Evolutionary conservation across 1,140 invertebrate genomes (phyloP).

Genomic region (Hypothenemus hampei): DNA sequence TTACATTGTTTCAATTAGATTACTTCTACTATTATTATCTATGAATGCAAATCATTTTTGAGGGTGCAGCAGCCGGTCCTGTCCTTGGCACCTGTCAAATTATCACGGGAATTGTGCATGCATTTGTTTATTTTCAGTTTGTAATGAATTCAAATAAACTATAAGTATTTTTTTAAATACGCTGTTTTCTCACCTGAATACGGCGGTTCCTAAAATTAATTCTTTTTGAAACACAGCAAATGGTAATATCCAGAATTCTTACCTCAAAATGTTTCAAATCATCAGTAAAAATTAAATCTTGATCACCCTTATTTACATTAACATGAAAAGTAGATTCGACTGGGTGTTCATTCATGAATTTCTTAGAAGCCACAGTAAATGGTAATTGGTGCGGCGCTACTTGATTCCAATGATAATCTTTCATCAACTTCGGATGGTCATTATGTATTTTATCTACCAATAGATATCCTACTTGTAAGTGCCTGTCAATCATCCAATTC

Average conservation of each 20-base stretch:
- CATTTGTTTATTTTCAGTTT: too few relatives aligned
- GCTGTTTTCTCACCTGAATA: not conserved
- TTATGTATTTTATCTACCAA: constrained; percentile 92
- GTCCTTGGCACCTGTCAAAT: too few relatives aligned
- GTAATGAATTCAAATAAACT: not conserved
- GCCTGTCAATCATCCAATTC: constrained; percentile 83
- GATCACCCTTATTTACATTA: constrained; percentile 41
- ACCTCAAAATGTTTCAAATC: constrained; percentile 4
- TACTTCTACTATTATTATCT: too few relatives aligned
- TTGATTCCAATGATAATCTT: constrained; percentile 84
- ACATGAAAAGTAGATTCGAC: constrained; percentile 75
- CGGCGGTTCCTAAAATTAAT: not conserved
- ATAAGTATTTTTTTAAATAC: not conserved
- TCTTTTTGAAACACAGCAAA: not conserved
- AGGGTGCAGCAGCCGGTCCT: too few relatives aligned
- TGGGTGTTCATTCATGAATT: constrained; percentile 70
- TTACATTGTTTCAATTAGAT: too few relatives aligned
- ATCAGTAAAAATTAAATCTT: constrained; percentile 27
- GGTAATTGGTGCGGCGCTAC: constrained; percentile 75
- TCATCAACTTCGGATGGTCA: constrained; percentile 77
- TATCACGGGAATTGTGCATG: too few relatives aligned
- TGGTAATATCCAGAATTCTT: not conserved
- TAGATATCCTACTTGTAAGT: constrained; percentile 78
- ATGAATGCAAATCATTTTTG: too few relatives aligned
- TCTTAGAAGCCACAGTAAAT: constrained; percentile 70